phyloP scores from a whole-genome alignment of 2,797 vertebrate species.

The Pachyuromys duprasi region DNA sequence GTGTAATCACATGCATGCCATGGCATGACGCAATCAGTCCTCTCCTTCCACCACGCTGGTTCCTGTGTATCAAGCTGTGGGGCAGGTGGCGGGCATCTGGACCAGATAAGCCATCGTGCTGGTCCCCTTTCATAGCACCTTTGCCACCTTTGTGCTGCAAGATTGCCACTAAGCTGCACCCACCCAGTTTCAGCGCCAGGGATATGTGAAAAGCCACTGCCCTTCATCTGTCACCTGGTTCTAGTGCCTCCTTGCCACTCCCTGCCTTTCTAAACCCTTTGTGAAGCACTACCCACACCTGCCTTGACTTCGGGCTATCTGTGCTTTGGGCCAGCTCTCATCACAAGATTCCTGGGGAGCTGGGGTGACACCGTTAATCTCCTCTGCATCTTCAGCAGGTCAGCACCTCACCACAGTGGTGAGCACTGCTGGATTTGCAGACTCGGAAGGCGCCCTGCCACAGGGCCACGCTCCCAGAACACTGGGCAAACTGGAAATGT shows the following conservation, averaged over 20 bases:
- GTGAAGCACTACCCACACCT: neutral
- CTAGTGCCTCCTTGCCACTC: neutral
- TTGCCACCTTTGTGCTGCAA: neutral
- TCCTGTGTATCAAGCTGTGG: neutral
- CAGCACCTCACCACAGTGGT: neutral
- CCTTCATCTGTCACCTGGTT: neutral
- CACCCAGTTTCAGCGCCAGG: neutral
- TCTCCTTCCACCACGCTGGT: neutral
- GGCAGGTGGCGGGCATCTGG: neutral
- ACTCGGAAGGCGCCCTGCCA: neutral
- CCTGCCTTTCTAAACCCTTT: neutral
- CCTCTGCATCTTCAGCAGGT: neutral
- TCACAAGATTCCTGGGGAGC: neutral
- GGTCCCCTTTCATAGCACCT: neutral
- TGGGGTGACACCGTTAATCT: neutral
- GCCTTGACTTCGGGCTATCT: neutral
- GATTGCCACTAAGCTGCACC: neutral
- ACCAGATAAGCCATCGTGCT: neutral
- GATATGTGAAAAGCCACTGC: neutral
- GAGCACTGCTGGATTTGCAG: neutral
- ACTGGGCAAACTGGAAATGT: neutral
- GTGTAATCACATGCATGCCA: neutral
- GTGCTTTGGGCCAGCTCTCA: neutral
- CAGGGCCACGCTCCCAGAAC: neutral
- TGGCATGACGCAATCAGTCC: neutral